Conservation (phyloP, 1,140 invertebrate genomes). For the Drosophila melanica region DNA sequence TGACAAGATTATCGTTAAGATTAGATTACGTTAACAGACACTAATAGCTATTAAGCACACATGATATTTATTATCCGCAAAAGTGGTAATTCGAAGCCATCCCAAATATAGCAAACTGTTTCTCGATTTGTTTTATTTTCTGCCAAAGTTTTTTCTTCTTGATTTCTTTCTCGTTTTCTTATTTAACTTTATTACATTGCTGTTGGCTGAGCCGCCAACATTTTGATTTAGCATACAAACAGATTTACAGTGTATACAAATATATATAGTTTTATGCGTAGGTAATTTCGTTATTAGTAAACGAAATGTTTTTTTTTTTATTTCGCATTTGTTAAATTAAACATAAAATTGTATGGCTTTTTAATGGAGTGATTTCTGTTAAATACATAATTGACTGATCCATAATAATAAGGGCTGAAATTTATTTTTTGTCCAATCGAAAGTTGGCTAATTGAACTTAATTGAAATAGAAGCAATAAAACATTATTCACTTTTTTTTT, state of each 20-base stretch:
- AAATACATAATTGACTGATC: constrained; percentile 10
- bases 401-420: constrained; percentile 12
- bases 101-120: not conserved
- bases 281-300: constrained; percentile 12
- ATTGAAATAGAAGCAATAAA: not conserved
- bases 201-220: not conserved
- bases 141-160: not conserved
- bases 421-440: constrained; percentile 10
- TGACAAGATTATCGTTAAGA: not conserved
- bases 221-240: not conserved
- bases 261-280: not conserved
- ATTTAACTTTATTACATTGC: too few relatives aligned
- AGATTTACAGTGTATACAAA: not conserved
- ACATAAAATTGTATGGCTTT: not conserved
- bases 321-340: not conserved
- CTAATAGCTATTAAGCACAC: not conserved
- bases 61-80: not conserved
- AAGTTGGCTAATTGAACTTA: constrained; percentile 10
- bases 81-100: too few relatives aligned
- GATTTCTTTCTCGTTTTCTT: not conserved
- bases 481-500: not conserved
- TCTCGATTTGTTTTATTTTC: not conserved
- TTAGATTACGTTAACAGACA: not conserved
- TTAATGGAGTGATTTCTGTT: not conserved
- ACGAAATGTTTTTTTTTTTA: constrained; percentile 28